A percentile compares a stretch with the other conserved stretches of the same genome.
phyloP scores from a whole-genome alignment of 2,888 invertebrate species.

The Xestia ashworthii region DNA sequence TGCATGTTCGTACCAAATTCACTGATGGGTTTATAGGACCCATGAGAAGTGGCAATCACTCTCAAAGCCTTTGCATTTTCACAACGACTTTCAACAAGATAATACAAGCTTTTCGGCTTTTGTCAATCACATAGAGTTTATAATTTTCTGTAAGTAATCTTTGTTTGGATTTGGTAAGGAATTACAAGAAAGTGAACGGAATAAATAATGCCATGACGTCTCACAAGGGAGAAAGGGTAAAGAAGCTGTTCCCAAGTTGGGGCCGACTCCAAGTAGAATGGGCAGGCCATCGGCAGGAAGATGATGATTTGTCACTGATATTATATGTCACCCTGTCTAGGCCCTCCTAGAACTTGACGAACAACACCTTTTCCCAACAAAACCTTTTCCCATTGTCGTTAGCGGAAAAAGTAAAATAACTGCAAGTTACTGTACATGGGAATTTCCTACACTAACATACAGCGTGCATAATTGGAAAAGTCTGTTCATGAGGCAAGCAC shows the following conservation, averaged over 20 bases:
- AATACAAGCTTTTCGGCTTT: neutral
- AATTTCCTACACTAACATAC: slow-evolving; percentile 41
- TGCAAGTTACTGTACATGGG: slow-evolving; percentile 36
- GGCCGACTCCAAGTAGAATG: too few species aligned
- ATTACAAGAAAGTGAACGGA: too few species aligned
- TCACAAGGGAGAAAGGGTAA: too few species aligned
- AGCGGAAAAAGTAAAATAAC: slow-evolving; percentile 51
- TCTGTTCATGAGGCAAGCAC: slow-evolving; percentile 43
- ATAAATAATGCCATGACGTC: too few species aligned
- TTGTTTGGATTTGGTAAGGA: too few species aligned
- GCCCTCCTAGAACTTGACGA: neutral
- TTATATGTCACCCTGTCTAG: neutral
- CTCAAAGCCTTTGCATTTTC: neutral
- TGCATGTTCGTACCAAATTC: too few species aligned
- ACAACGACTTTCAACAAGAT: neutral
- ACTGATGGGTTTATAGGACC: neutral
- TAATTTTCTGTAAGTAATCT: neutral
- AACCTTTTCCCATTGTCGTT: slow-evolving; percentile 26
- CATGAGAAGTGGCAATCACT: neutral
- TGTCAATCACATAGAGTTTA: neutral
- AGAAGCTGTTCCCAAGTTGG: too few species aligned
- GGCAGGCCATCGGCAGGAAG: too few species aligned
- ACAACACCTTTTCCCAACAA: too few species aligned
- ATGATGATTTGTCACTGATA: too few species aligned
- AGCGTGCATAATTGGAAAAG: slow-evolving; percentile 55